These are phyloP conservation scores for Lepidostoma basale DNA, from an alignment of 1,140 invertebrate genomes.

Conservation along the genomic window DNA sequence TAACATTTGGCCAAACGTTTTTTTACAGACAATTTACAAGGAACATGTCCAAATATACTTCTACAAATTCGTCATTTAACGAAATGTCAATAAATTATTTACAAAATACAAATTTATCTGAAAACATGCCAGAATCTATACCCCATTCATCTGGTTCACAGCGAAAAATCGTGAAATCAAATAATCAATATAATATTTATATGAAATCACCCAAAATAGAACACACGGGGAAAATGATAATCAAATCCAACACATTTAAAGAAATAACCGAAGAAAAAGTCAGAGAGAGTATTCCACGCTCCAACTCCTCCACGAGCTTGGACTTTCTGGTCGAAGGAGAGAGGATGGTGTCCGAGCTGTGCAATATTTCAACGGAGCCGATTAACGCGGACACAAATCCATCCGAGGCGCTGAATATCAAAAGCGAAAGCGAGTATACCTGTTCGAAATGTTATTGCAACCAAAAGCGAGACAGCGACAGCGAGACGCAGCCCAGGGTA, in stretches of 20 bases:
- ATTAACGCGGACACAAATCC: too few relatives aligned
- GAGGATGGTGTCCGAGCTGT: slow-evolving; percentile 59
- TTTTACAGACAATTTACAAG: slow-evolving; percentile 13
- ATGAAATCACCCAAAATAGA: neutral
- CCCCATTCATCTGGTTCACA: neutral
- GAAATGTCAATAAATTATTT: slow-evolving; percentile 10
- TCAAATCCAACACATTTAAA: neutral
- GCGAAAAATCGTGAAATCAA: slow-evolving; percentile 27
- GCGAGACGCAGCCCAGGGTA: neutral
- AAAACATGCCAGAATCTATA: neutral
- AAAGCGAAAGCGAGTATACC: neutral
- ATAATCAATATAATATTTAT: slow-evolving; percentile 19
- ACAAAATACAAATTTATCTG: slow-evolving; percentile 10
- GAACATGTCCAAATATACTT: neutral
- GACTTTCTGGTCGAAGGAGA: slow-evolving; percentile 59
- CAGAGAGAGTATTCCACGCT: slow-evolving; percentile 44
- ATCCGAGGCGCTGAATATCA: neutral
- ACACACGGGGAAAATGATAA: neutral
- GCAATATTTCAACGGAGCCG: slow-evolving; percentile 52
- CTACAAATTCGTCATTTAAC: slow-evolving; percentile 8
- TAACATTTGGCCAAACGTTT: neutral
- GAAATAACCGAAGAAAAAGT: neutral
- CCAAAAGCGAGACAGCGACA: neutral
- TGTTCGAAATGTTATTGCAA: neutral
- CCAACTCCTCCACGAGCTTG: slow-evolving; percentile 57